Conservation (phyloP, 2,113 vertebrate species). For the Salvelinus alpinus region DNA sequence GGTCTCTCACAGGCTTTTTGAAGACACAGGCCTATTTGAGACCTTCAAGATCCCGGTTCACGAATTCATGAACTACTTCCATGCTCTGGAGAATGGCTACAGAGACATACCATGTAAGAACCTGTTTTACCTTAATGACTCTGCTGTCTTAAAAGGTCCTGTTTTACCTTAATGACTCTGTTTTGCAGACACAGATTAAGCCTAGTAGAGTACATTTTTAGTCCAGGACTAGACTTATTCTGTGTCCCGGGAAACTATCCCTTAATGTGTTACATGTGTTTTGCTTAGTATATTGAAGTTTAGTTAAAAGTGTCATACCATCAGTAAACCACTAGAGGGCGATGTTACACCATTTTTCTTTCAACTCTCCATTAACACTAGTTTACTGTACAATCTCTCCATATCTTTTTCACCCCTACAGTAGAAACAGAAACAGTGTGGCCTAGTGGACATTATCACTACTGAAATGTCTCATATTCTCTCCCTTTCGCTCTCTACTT, state of each 20-base stretch:
- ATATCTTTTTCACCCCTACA: background rate
- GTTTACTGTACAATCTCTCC: background rate
- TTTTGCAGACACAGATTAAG: background rate
- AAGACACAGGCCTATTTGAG: slow-evolving; percentile 94
- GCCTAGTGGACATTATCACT: slow-evolving; percentile 46
- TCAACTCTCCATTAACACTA: background rate
- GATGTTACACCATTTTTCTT: background rate
- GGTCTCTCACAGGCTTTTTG: slow-evolving; percentile 94
- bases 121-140: background rate
- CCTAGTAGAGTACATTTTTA: too few species aligned
- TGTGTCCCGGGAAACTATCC: too few species aligned
- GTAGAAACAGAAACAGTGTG: slow-evolving; percentile 36
- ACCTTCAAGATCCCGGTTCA: slow-evolving; percentile 94
- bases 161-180: too few species aligned
- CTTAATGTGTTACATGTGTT: background rate
- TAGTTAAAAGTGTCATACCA: background rate
- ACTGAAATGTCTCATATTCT: slow-evolving; percentile 16
- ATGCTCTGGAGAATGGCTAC: slow-evolving; percentile 95
- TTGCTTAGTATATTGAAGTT: background rate
- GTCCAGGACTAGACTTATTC: too few species aligned
- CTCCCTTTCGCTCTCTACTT: background rate
- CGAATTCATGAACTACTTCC: slow-evolving; percentile 99
- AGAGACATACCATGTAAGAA: slow-evolving; percentile 97
- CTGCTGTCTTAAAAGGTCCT: background rate
- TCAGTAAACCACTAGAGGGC: slow-evolving; percentile 46